Evolutionary conservation across 2,797 vertebrate species (phyloP).

Genomic region (Naso thynnoides): DNA sequence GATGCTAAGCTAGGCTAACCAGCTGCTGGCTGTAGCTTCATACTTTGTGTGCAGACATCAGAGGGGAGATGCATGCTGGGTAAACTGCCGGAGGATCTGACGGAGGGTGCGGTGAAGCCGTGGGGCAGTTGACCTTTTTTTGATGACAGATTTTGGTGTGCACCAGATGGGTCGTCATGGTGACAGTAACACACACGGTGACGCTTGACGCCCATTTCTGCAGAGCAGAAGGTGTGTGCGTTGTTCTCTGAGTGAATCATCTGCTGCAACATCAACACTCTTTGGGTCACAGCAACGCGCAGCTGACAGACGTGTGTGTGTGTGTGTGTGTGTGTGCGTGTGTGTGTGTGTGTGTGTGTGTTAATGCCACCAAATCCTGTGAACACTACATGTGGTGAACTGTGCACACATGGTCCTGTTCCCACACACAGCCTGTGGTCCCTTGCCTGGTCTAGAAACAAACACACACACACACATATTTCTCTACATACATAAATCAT

Average conservation of each 20-base stretch:
- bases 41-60: too few relatives aligned
- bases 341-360: constrained; percentile 22
- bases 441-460: too few relatives aligned
- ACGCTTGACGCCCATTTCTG: constrained; percentile 10
- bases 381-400: constrained; percentile 49
- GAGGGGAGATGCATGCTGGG: too few relatives aligned
- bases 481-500: too few relatives aligned
- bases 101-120: background rate
- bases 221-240: constrained; percentile 7
- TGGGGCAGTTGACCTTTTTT: constrained; percentile 30
- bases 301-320: constrained; percentile 9
- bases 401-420: constrained; percentile 43
- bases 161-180: constrained; percentile 48
- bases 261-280: background rate
- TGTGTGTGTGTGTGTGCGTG: background rate
- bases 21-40: too few relatives aligned
- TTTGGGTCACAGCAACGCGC: constrained; percentile 1
- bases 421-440: constrained; percentile 55
- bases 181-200: constrained; percentile 7
- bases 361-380: constrained; percentile 34
- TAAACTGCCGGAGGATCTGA: constrained; percentile 6
- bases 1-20: too few relatives aligned
- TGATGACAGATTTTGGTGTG: constrained; percentile 36
- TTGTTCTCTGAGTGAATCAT: constrained; percentile 3
- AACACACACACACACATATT: too few relatives aligned